Conservation (phyloP, 2,797 vertebrate species). For the Capromys pilorides region DNA sequence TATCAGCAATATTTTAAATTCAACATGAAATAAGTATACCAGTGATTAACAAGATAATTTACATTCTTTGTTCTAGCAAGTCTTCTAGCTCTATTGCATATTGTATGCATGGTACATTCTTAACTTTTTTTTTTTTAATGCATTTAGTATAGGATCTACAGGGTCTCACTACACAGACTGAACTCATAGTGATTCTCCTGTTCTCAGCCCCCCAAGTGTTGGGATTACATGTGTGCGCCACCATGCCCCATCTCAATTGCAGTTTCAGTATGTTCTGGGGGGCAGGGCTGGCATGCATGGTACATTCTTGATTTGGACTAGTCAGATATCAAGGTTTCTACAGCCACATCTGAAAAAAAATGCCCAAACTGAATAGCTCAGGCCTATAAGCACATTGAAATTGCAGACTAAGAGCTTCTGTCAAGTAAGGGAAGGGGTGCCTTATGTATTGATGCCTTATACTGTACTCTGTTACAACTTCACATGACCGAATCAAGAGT, state of each 20-base stretch:
- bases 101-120: rapidly evolving
- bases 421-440: background rate
- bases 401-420: background rate
- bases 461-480: background rate
- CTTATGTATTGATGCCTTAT: background rate
- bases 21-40: background rate
- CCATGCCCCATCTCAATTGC: too few relatives aligned
- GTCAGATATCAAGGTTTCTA: background rate
- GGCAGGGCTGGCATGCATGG: too few relatives aligned
- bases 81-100: background rate
- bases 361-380: background rate
- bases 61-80: background rate
- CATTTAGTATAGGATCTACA: too few relatives aligned
- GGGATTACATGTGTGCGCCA: too few relatives aligned
- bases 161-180: too few relatives aligned
- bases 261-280: too few relatives aligned
- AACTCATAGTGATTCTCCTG: too few relatives aligned
- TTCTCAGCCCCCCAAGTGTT: too few relatives aligned
- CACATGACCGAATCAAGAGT: background rate
- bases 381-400: background rate
- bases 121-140: too few relatives aligned
- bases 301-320: too few relatives aligned
- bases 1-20: conserved; percentile 11
- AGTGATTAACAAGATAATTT: background rate
- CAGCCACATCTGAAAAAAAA: background rate